A percentile compares a stretch with the other conserved stretches of the same genome.
These are phyloP conservation scores for Menidia beryllina DNA, from an alignment of 2,113 vertebrate species.

Conservation along the genomic window DNA sequence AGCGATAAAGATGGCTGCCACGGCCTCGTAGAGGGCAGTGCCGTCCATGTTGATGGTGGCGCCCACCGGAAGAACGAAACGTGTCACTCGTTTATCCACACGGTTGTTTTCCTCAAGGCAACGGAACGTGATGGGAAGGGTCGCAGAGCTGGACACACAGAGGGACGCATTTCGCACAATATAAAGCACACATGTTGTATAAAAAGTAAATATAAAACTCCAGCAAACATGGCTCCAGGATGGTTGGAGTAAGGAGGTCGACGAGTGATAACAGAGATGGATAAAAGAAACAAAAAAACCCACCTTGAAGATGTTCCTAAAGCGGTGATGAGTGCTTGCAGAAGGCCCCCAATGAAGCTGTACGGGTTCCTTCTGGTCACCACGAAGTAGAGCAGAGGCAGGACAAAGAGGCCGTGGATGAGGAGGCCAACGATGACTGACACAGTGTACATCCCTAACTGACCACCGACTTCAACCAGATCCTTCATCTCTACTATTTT, in stretches of 20 bases:
- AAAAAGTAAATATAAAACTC: too few relatives aligned
- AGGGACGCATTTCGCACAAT: not conserved
- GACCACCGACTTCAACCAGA: conserved; percentile 90
- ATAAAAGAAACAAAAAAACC: not conserved
- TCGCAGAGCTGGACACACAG: conserved; percentile 87
- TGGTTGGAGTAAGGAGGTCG: too few relatives aligned
- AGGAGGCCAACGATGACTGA: conserved; percentile 93
- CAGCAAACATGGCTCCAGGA: too few relatives aligned
- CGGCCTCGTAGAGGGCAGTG: conserved; percentile 93
- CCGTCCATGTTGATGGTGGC: conserved; percentile 99
- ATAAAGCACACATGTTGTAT: too few relatives aligned
- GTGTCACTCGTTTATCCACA: conserved; percentile 93
- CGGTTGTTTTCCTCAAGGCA: conserved; percentile 94
- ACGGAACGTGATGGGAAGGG: conserved; percentile 95
- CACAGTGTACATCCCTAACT: conserved; percentile 95
- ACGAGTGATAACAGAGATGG: not conserved
- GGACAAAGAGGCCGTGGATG: conserved; percentile 89
- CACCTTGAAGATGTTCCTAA: conserved; percentile 97
- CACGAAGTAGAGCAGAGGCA: conserved; percentile 93
- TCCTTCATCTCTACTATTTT: conserved; percentile 98
- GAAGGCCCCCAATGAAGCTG: conserved; percentile 89
- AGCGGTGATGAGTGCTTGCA: conserved; percentile 95
- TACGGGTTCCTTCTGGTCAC: conserved; percentile 93
- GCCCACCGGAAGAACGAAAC: conserved; percentile 94
- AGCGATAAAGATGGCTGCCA: conserved; percentile 97